Evolutionary conservation across 2,888 invertebrate species (phyloP), one percentile per base, ranked within the genome.

Genomic region (Euproctis similis): DNA sequence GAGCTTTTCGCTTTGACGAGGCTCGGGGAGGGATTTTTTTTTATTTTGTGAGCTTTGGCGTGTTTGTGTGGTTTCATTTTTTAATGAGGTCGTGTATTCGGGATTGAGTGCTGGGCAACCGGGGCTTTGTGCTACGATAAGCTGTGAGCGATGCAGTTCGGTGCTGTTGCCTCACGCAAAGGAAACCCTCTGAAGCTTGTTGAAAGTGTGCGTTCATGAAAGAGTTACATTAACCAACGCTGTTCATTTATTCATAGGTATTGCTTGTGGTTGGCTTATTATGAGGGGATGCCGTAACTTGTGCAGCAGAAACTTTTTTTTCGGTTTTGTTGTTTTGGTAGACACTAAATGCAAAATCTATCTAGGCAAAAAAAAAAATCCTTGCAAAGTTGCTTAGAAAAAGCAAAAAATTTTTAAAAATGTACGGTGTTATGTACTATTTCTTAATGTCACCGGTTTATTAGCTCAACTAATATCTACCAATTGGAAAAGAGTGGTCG

Each of bases 1-100:
- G 72, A 76, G 78, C 73, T 68, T 64, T 68, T 63, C 64, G 68
- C 80, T 81, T 81, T 80, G 81, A 80, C 64, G 61, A 63, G 57
- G 55, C 59, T 59, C 46, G 52, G 55, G 48, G 53, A 52, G n/a
- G n/a, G n/a, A n/a, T n/a, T n/a, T n/a, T n/a, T n/a, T n/a, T n/a
- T n/a, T 64, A 70, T 54, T 70, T 72, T 63, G 63, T 46, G 58
- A 63, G 56, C 56, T 53, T 59, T 52, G 55, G 56, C 54, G 60
- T 71, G 73, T 70, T 67, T 73, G 68, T 67, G 51, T 49, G 59
- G 65, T 64, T 72, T 73, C 69, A 75, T 75, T 82, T 82, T 81
- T 82, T 84, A 82, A 84, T 81, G 82, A 84, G 82, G 76, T 66
- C 77, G 77, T 53, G 73, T 70, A 67, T 75, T 74, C 68, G 70